Conservation (phyloP, 2,797 vertebrate genomes). For the Psittacula echo region DNA sequence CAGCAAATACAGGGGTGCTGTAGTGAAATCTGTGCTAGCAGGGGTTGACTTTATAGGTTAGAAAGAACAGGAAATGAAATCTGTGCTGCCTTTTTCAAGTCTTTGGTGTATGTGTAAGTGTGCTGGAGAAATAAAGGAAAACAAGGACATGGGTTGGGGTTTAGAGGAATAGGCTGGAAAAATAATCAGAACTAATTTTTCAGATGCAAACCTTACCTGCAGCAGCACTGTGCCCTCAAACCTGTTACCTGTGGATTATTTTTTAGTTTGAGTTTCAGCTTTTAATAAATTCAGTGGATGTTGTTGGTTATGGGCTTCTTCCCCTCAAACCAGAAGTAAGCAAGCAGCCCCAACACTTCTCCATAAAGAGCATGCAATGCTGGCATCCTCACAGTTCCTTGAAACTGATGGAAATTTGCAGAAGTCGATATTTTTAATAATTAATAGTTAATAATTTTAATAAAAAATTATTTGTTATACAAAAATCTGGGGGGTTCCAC, state of each 20-base stretch:
- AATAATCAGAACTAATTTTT: background rate
- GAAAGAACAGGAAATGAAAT: background rate
- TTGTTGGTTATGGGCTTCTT: background rate
- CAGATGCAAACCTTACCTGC: background rate
- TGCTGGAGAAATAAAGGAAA: background rate
- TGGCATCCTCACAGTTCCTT: background rate
- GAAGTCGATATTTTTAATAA: background rate
- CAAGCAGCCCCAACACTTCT: background rate
- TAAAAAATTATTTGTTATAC: background rate
- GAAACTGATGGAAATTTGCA: background rate
- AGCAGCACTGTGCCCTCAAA: background rate
- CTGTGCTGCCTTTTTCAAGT: background rate
- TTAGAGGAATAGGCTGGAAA: background rate
- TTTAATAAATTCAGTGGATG: background rate
- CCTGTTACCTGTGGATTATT: background rate
- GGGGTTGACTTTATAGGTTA: fast-evolving
- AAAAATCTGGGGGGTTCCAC: background rate
- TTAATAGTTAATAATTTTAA: background rate
- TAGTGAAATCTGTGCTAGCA: fast-evolving
- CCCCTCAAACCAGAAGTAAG: background rate
- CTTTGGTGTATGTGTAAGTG: background rate
- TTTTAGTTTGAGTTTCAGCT: background rate
- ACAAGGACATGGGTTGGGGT: background rate
- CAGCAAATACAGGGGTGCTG: background rate
- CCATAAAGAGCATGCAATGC: background rate